Evolutionary conservation across 2,888 invertebrate genomes (phyloP).

Genomic region (Xestia rhomboidea): DNA sequence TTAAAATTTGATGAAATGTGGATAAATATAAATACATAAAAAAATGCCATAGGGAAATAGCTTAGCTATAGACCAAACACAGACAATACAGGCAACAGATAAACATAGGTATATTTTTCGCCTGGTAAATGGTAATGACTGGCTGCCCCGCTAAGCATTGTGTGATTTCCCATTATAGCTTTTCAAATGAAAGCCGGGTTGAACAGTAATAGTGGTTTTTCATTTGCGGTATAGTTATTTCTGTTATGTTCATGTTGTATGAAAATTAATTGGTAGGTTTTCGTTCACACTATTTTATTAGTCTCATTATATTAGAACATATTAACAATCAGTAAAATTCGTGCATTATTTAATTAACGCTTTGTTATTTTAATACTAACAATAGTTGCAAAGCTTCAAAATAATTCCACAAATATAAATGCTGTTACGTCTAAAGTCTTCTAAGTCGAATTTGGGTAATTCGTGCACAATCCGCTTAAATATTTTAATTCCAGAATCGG

Average conservation of each 20-base stretch:
- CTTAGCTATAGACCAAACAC: background rate
- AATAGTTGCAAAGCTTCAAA: constrained; percentile 16
- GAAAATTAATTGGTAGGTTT: background rate
- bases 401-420: constrained; percentile 9
- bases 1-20: too few relatives aligned
- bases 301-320: too few relatives aligned
- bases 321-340: background rate
- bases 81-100: background rate
- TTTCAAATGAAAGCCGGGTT: constrained; percentile 49
- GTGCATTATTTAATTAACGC: background rate
- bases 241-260: background rate
- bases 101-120: background rate
- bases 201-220: constrained; percentile 19
- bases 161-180: constrained; percentile 48
- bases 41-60: background rate
- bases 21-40: background rate
- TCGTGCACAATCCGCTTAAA: constrained; percentile 33
- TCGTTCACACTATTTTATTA: background rate
- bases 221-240: background rate
- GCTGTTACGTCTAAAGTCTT: constrained; percentile 7
- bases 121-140: constrained; percentile 35
- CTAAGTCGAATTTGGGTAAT: constrained; percentile 29
- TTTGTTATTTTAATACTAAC: background rate
- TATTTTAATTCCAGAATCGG: background rate
- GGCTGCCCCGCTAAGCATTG: constrained; percentile 47